A percentile compares a stretch with the other conserved stretches of the same genome.
These are phyloP conservation scores for Cheilosia pagana DNA, from an alignment of 2,888 invertebrate genomes.

Conservation along the genomic window DNA sequence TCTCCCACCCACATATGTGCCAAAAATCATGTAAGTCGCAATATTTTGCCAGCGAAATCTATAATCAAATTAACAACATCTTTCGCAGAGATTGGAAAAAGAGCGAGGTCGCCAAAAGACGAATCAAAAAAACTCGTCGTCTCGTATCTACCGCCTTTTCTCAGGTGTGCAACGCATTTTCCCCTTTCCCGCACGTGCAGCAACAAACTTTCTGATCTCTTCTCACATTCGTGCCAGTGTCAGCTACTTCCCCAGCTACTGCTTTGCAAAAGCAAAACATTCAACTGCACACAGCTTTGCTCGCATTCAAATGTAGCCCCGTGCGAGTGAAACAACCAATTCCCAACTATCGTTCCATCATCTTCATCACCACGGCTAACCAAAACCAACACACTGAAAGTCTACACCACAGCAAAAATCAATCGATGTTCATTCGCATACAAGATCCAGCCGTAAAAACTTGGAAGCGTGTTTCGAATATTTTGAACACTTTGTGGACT, in stretches of 20 bases:
- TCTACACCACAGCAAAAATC: slow-evolving; percentile 69
- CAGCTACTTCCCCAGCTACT: neutral
- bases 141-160: slow-evolving; percentile 54
- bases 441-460: slow-evolving; percentile 88
- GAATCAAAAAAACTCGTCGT: slow-evolving; percentile 11
- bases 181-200: slow-evolving; percentile 31
- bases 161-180: slow-evolving; percentile 57
- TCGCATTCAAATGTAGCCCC: slow-evolving; percentile 10
- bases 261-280: slow-evolving; percentile 24
- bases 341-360: neutral
- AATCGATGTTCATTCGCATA: slow-evolving; percentile 83
- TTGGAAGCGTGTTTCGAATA: slow-evolving; percentile 87
- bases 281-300: slow-evolving; percentile 6
- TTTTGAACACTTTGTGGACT: slow-evolving; percentile 86
- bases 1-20: slow-evolving; percentile 26
- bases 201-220: neutral
- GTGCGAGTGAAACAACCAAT: slow-evolving; percentile 61
- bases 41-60: slow-evolving; percentile 19
- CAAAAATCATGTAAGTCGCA: slow-evolving; percentile 41
- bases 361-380: slow-evolving; percentile 49
- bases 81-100: slow-evolving; percentile 42
- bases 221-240: slow-evolving; percentile 1
- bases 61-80: slow-evolving; percentile 68
- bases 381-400: slow-evolving; percentile 44
- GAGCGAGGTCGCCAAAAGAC: slow-evolving; percentile 42